Evolutionary conservation across 2,113 vertebrate species (phyloP).

Genomic region (Syngnathus typhle): DNA sequence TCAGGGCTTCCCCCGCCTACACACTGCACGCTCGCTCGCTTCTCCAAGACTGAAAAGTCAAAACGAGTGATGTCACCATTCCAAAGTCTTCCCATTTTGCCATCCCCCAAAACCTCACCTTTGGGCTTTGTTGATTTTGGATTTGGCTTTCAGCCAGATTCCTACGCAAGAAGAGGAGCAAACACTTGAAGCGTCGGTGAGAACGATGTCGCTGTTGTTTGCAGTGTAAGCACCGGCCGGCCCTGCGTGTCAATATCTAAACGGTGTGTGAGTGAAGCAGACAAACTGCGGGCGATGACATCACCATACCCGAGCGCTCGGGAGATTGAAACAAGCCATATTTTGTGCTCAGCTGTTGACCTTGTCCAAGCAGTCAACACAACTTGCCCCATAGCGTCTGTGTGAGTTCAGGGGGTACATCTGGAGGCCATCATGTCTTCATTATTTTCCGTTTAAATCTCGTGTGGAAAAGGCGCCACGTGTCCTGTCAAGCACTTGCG

Average conservation of each 20-base stretch:
- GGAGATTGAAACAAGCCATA: slow-evolving; percentile 32
- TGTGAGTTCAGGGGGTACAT: neutral
- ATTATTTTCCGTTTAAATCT: neutral
- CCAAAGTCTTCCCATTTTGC: slow-evolving; percentile 5
- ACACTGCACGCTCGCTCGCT: slow-evolving; percentile 42
- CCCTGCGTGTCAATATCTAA: neutral
- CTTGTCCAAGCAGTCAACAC: slow-evolving; percentile 30
- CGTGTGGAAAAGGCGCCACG: neutral
- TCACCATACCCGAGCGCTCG: slow-evolving; percentile 13
- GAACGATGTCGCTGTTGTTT: neutral
- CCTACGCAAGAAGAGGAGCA: neutral
- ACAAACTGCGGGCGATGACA: neutral
- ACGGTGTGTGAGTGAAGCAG: neutral
- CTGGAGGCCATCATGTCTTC: slow-evolving; percentile 2
- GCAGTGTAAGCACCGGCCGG: neutral
- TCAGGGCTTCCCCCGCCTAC: slow-evolving; percentile 58
- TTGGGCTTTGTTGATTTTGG: slow-evolving; percentile 11
- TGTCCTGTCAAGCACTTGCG: neutral
- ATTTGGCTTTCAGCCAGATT: slow-evolving; percentile 17
- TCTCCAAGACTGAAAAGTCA: slow-evolving; percentile 24
- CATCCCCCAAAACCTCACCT: neutral
- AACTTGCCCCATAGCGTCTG: slow-evolving; percentile 29
- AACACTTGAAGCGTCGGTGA: neutral
- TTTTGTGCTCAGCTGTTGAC: slow-evolving; percentile 27
- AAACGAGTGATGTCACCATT: slow-evolving; percentile 22